Percentiles rank a stretch among this genome's conserved stretches.
Evolutionary conservation across 2,888 invertebrate genomes (phyloP).

Genomic region (Erpobdella octoculata): DNA sequence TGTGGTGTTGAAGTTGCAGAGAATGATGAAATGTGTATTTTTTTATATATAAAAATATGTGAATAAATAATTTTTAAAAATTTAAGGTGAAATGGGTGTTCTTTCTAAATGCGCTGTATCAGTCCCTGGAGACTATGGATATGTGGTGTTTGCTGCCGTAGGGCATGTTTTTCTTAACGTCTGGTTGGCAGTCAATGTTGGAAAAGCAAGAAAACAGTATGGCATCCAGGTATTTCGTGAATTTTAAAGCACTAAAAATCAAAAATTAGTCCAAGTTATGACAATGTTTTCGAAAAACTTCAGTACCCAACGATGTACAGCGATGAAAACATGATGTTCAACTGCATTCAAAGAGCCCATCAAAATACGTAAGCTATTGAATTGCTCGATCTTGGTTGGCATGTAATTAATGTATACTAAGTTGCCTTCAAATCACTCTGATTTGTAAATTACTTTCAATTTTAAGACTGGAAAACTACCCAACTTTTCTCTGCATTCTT

Average conservation of each 20-base stretch:
- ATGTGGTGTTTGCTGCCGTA: slow-evolving; percentile 48
- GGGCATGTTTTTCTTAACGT: slow-evolving; percentile 48
- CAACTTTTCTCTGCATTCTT: slow-evolving; percentile 50
- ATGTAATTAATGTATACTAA: neutral
- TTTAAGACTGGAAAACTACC: slow-evolving; percentile 47
- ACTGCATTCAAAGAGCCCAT: slow-evolving; percentile 54
- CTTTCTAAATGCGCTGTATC: slow-evolving; percentile 31
- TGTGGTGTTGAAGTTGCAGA: too few relatives aligned
- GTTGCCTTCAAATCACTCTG: neutral
- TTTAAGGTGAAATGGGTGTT: slow-evolving; percentile 29
- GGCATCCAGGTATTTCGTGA: slow-evolving; percentile 40
- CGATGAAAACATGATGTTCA: slow-evolving; percentile 47
- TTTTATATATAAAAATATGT: neutral
- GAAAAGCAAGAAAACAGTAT: slow-evolving; percentile 47
- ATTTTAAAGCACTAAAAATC: neutral
- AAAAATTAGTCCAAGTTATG: neutral
- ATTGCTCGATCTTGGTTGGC: neutral
- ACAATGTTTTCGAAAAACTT: neutral
- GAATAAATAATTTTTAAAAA: neutral
- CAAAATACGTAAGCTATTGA: slow-evolving; percentile 52
- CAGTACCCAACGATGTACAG: slow-evolving; percentile 55
- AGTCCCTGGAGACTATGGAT: slow-evolving; percentile 50
- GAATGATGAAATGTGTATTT: too few relatives aligned
- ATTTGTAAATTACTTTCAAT: neutral
- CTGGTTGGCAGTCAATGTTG: slow-evolving; percentile 50